Conservation (phyloP, 2,888 invertebrate species). For the Thymelicus sylvestris region DNA sequence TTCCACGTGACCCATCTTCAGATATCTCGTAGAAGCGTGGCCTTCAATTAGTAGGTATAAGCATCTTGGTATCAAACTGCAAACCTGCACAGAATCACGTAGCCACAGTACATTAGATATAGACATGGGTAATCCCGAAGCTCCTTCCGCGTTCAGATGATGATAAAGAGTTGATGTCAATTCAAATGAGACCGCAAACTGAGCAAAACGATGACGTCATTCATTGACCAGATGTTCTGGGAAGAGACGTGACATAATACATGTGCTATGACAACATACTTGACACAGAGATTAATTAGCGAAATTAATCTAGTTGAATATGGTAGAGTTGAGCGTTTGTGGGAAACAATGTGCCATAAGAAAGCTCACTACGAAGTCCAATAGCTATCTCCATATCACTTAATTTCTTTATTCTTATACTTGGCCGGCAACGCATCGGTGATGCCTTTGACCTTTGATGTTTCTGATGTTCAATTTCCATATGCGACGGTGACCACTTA, state of each 20-base stretch:
- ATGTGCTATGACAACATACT: neutral
- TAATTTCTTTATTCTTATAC: no score
- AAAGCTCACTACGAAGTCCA: no score
- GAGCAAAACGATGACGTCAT: neutral
- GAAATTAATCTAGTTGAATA: neutral
- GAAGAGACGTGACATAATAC: neutral
- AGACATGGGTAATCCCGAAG: neutral
- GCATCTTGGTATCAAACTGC: neutral
- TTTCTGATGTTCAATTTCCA: no score
- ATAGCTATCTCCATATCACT: no score
- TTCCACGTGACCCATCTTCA: no score
- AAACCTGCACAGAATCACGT: neutral
- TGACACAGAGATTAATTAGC: neutral
- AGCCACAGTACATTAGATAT: neutral
- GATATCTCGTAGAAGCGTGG: no score
- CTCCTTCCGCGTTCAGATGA: neutral
- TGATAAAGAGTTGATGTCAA: slow-evolving; percentile 4
- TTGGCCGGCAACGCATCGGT: no score
- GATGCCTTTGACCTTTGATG: no score
- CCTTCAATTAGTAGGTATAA: no score
- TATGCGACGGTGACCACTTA: no score
- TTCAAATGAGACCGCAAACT: slow-evolving; percentile 2
- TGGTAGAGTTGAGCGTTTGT: neutral
- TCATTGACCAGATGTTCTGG: neutral
- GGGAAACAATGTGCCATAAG: neutral